A percentile compares a stretch with the other conserved stretches of the same genome.
Conservation (phyloP, 2,888 invertebrate genomes). For the Lasioglossum calceatum region DNA sequence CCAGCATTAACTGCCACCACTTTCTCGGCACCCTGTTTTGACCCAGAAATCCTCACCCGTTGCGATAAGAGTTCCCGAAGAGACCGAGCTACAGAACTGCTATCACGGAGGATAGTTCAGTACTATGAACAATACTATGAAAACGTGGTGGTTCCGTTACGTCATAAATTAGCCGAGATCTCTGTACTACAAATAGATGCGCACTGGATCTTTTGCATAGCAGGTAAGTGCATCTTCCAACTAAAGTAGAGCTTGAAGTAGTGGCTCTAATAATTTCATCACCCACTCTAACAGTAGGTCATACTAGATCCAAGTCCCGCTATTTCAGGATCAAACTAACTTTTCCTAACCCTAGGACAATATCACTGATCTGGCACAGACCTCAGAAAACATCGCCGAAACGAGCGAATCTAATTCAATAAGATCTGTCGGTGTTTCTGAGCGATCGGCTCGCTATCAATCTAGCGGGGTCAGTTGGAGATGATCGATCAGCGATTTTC, state of each 20-base stretch:
- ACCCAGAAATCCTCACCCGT: neutral
- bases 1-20: neutral
- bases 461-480: neutral
- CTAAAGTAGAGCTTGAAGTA: no score
- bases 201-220: neutral
- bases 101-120: neutral
- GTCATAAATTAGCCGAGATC: neutral
- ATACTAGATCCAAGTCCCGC: neutral
- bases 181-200: neutral
- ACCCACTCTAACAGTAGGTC: neutral
- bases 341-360: neutral
- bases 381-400: neutral
- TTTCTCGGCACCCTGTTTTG: no score
- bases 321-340: neutral
- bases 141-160: neutral
- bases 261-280: neutral
- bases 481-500: constrained; percentile 35
- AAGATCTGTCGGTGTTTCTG: neutral
- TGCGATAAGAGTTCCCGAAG: neutral
- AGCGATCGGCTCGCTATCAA: neutral
- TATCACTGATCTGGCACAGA: neutral
- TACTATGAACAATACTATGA: neutral
- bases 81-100: neutral
- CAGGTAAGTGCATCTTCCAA: neutral
- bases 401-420: constrained; percentile 11